Conservation (phyloP, 2,888 invertebrate genomes). For the Smittia sp. region DNA sequence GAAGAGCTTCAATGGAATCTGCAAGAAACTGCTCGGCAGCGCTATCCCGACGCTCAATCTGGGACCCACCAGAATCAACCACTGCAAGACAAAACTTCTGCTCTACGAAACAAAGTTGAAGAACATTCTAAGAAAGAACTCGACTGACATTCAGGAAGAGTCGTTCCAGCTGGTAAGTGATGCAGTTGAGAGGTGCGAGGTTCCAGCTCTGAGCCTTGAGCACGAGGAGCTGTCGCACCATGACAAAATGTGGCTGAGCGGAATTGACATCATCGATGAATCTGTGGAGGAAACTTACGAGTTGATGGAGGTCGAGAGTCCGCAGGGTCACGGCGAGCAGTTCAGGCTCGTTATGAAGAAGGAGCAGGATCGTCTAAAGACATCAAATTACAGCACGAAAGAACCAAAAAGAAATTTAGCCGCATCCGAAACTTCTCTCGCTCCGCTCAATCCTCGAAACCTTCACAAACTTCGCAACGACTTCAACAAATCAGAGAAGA, state of each 20-base stretch:
- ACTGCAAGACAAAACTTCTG: background rate
- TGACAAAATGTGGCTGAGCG: background rate
- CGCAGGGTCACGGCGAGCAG: background rate
- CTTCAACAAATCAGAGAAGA: constrained; percentile 71
- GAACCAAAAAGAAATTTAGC: background rate
- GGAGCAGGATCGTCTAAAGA: background rate
- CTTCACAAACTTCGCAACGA: constrained; percentile 55
- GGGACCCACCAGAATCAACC: background rate
- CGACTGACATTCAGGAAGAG: background rate
- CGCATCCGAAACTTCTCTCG: too few relatives aligned
- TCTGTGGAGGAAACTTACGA: constrained; percentile 16
- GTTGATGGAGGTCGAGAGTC: constrained; percentile 27
- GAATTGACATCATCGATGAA: background rate
- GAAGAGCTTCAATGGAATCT: constrained; percentile 30
- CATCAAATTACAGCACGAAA: background rate
- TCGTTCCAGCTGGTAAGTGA: background rate
- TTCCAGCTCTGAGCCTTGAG: background rate
- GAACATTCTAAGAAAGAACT: constrained; percentile 1
- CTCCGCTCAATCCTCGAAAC: constrained; percentile 52
- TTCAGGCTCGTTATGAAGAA: constrained; percentile 9
- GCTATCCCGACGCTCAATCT: constrained; percentile 19
- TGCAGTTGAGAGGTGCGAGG: background rate
- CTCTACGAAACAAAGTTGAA: constrained; percentile 10
- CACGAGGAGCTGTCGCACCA: background rate
- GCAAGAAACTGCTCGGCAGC: constrained; percentile 13